phyloP scores from a whole-genome alignment of 2,113 vertebrate genomes.

The Sapayoa aenigma region DNA sequence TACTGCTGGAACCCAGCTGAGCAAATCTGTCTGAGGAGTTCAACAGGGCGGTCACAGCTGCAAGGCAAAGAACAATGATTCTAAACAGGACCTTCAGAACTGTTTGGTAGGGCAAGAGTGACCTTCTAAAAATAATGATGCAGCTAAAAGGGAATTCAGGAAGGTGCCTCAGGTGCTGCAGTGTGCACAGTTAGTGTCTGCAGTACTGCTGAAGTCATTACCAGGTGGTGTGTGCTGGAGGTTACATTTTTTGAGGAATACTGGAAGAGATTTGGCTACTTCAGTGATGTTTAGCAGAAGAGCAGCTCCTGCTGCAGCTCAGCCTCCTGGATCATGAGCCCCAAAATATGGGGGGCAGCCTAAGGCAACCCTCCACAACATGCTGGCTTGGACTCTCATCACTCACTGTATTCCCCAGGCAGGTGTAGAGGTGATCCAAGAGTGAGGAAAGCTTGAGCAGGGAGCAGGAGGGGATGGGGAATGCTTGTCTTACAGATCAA shows the following conservation, averaged over 20 bases:
- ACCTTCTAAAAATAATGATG: neutral
- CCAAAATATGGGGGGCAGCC: neutral
- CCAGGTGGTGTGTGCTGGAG: neutral
- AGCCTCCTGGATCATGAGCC: neutral
- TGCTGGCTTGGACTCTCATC: neutral
- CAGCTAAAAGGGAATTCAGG: neutral
- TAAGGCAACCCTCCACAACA: neutral
- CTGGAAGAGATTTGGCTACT: neutral
- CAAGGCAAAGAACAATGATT: neutral
- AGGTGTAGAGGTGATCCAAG: neutral
- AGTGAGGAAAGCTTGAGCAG: neutral
- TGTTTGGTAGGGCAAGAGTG: neutral
- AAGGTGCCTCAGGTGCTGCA: neutral
- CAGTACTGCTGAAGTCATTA: neutral
- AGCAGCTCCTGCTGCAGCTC: neutral
- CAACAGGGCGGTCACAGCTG: neutral
- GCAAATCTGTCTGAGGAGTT: accelerated
- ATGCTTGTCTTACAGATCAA: neutral
- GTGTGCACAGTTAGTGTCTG: neutral
- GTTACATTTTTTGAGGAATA: neutral
- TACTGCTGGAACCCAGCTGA: neutral
- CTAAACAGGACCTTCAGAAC: neutral
- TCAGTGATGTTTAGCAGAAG: neutral
- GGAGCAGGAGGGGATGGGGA: neutral
- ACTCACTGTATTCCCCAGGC: neutral